Conservation (phyloP, 2,888 invertebrate genomes). For the Notodonta dromedarius region DNA sequence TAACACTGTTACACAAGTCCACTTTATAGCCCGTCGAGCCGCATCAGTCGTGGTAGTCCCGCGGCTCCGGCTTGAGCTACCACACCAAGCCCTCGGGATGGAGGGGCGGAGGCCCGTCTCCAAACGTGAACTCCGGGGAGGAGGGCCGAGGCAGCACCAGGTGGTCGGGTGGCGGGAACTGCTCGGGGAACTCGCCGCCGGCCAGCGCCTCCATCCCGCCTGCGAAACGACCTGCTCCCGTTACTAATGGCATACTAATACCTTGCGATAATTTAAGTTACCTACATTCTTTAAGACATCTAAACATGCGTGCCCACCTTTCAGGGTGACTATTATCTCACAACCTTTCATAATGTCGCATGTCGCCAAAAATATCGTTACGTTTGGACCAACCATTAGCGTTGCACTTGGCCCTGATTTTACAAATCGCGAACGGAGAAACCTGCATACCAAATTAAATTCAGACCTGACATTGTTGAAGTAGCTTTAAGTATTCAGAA, state of each 20-base stretch:
- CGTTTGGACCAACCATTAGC: constrained; percentile 4
- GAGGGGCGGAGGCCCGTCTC: constrained; percentile 78
- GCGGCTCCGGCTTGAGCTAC: constrained; percentile 85
- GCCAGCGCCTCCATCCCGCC: constrained; percentile 86
- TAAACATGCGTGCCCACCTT: too few species aligned
- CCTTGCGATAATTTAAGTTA: constrained; percentile 10
- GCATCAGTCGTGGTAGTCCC: constrained; percentile 84
- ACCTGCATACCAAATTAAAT: constrained; percentile 31
- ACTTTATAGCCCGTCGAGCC: constrained; percentile 79
- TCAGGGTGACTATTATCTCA: too few species aligned
- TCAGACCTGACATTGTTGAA: constrained; percentile 24
- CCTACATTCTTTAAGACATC: too few species aligned
- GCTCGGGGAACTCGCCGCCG: constrained; percentile 79
- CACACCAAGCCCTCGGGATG: constrained; percentile 82
- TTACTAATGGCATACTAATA: constrained; percentile 62
- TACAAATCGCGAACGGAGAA: constrained; percentile 29
- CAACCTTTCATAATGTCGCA: too few species aligned
- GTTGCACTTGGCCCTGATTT: constrained; percentile 39
- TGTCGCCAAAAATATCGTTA: not conserved
- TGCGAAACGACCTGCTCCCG: constrained; percentile 92
- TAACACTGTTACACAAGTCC: constrained; percentile 63
- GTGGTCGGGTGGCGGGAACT: constrained; percentile 86
- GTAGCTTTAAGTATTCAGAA: not conserved
- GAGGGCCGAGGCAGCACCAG: constrained; percentile 89
- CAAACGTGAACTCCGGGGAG: constrained; percentile 89